A percentile compares a stretch with the other conserved stretches of the same genome.
Conservation (phyloP, 2,888 invertebrate genomes). For the Ectobius pallidus region DNA sequence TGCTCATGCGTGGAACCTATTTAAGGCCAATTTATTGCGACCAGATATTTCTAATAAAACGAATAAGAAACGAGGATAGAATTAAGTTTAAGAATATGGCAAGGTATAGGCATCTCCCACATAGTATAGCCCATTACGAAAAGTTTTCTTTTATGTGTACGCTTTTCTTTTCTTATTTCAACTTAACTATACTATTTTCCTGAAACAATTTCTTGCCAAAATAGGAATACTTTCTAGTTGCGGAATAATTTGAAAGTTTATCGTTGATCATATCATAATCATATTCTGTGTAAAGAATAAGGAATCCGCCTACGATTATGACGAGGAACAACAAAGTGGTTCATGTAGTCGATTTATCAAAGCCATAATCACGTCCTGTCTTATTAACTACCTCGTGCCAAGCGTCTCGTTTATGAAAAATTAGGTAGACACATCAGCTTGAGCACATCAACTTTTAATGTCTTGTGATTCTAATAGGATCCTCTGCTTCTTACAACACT, state of each 20-base stretch:
- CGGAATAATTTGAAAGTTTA: background rate
- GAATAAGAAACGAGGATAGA: background rate
- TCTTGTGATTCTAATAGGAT: too few relatives aligned
- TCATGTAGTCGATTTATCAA: background rate
- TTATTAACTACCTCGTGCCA: background rate
- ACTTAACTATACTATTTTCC: background rate
- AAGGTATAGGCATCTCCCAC: background rate
- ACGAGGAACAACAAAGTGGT: background rate
- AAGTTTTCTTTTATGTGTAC: background rate
- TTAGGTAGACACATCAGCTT: too few relatives aligned
- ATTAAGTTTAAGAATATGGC: background rate
- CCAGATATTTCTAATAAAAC: background rate
- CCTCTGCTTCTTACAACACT: too few relatives aligned
- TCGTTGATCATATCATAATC: background rate
- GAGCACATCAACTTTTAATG: too few relatives aligned
- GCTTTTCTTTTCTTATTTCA: background rate
- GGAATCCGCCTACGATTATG: background rate
- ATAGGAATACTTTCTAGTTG: background rate
- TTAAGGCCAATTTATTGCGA: slow-evolving; percentile 19
- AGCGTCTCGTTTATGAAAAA: too few relatives aligned
- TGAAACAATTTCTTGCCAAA: background rate
- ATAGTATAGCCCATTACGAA: background rate
- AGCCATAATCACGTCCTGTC: background rate
- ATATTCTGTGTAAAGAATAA: too few relatives aligned
- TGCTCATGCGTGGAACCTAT: slow-evolving; percentile 12